phyloP scores from a whole-genome alignment of 2,888 invertebrate species.

The Antheraea yamamai region DNA sequence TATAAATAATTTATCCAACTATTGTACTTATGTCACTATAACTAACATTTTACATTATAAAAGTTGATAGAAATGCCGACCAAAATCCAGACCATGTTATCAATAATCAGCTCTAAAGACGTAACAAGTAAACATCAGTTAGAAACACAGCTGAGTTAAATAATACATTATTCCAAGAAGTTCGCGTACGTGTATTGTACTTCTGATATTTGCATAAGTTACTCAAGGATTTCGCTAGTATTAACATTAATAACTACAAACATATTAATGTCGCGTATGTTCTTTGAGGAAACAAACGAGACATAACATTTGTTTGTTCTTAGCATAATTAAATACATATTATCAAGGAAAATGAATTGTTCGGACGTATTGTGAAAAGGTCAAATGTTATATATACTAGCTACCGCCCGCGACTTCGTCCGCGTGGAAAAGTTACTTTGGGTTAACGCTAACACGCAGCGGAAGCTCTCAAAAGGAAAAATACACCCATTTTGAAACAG shows the following conservation, averaged over 20 bases:
- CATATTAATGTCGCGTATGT: conserved; percentile 1
- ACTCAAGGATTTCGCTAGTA: conserved; percentile 31
- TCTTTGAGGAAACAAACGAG: conserved; percentile 12
- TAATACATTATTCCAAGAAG: conserved; percentile 23
- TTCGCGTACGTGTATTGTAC: conserved; percentile 16
- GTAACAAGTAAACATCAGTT: neutral
- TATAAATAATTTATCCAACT: too few species aligned
- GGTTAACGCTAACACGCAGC: too few species aligned
- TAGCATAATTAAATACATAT: conserved; percentile 1
- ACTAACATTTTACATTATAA: too few species aligned
- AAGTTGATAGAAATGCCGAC: too few species aligned
- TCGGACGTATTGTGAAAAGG: neutral
- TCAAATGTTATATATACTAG: neutral
- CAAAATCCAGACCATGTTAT: too few species aligned
- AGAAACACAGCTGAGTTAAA: conserved; percentile 1
- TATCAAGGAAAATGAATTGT: conserved; percentile 2
- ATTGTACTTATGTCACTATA: too few species aligned
- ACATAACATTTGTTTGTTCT: conserved; percentile 15
- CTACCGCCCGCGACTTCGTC: too few species aligned
- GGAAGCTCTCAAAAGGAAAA: too few species aligned
- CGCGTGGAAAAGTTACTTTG: too few species aligned
- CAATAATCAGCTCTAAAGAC: neutral
- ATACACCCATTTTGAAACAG: too few species aligned
- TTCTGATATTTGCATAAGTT: conserved; percentile 31
- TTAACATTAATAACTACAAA: conserved; percentile 28